Conservation (phyloP, 2,113 vertebrate genomes). For the Diglossa brunneiventris region DNA sequence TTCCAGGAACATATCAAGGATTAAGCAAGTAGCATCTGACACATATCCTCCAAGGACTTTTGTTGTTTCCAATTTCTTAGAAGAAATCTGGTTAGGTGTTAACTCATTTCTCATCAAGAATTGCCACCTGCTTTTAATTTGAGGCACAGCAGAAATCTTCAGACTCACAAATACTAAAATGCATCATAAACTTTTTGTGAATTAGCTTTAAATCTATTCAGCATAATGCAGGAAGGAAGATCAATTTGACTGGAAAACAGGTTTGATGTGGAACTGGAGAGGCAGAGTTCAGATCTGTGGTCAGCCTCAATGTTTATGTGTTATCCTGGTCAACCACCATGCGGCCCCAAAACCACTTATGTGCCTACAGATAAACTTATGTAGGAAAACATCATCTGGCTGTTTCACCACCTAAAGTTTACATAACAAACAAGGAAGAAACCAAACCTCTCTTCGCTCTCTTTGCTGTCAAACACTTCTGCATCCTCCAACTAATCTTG, state of each 20-base stretch:
- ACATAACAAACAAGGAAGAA: neutral
- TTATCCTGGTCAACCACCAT: neutral
- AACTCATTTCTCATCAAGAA: constrained; percentile 18
- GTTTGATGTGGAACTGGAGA: neutral
- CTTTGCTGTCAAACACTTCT: neutral
- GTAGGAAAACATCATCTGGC: neutral
- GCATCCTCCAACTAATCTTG: neutral
- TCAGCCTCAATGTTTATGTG: neutral
- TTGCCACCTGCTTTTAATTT: constrained; percentile 22
- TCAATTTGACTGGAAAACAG: neutral
- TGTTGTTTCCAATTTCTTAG: neutral
- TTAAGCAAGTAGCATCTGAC: constrained; percentile 29
- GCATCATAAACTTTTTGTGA: neutral
- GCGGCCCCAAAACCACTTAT: neutral
- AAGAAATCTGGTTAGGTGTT: constrained; percentile 17
- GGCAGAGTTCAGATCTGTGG: neutral
- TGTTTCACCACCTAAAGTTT: neutral
- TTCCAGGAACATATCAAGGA: constrained; percentile 29
- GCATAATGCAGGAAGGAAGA: neutral
- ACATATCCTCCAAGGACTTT: constrained; percentile 6
- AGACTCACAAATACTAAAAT: neutral
- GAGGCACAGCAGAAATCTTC: neutral
- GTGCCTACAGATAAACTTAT: neutral
- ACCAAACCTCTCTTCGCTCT: neutral
- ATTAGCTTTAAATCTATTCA: neutral